Percentiles rank a stretch among this genome's conserved stretches.
phyloP scores from a whole-genome alignment of 2,113 vertebrate genomes.

The Protomyctophum bolini region DNA sequence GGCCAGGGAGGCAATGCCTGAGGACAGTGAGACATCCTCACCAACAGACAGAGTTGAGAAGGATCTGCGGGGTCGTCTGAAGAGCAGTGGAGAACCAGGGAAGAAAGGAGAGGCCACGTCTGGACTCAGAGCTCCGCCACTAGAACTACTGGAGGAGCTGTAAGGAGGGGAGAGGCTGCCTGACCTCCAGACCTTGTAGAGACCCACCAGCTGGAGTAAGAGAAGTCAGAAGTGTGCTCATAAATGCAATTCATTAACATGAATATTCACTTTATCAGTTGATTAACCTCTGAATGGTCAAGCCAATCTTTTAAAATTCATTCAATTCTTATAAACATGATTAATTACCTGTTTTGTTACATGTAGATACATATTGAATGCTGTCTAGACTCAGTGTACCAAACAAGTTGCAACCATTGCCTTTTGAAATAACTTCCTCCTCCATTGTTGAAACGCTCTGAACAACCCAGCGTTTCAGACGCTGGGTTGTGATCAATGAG shows the following conservation, averaged over 20 bases:
- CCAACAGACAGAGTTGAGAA: conserved; percentile 41
- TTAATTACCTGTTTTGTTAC: too few relatives aligned
- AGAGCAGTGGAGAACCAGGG: conserved; percentile 74
- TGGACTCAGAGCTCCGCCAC: conserved; percentile 59
- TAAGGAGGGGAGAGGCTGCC: conserved; percentile 54
- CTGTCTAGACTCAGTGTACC: too few relatives aligned
- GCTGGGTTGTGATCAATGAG: too few relatives aligned
- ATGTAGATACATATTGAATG: too few relatives aligned
- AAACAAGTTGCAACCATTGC: too few relatives aligned
- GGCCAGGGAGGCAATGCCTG: conserved; percentile 26
- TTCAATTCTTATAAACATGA: too few relatives aligned
- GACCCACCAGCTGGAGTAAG: conserved; percentile 70
- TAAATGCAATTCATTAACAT: not conserved
- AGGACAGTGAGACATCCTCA: conserved; percentile 58
- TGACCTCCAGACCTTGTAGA: conserved; percentile 76
- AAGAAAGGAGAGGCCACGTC: conserved; percentile 72
- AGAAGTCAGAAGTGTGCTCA: not conserved
- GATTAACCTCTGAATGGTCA: too few relatives aligned
- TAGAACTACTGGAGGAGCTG: conserved; percentile 37
- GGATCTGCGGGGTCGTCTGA: conserved; percentile 55
- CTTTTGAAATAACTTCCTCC: too few relatives aligned
- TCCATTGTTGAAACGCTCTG: too few relatives aligned
- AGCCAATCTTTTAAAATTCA: too few relatives aligned
- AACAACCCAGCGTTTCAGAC: too few relatives aligned
- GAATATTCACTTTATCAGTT: too few relatives aligned